A percentile compares a stretch with the other conserved stretches of the same genome.
Evolutionary conservation across 1,140 invertebrate species (phyloP).

Genomic region (Ridgeia piscesae): DNA sequence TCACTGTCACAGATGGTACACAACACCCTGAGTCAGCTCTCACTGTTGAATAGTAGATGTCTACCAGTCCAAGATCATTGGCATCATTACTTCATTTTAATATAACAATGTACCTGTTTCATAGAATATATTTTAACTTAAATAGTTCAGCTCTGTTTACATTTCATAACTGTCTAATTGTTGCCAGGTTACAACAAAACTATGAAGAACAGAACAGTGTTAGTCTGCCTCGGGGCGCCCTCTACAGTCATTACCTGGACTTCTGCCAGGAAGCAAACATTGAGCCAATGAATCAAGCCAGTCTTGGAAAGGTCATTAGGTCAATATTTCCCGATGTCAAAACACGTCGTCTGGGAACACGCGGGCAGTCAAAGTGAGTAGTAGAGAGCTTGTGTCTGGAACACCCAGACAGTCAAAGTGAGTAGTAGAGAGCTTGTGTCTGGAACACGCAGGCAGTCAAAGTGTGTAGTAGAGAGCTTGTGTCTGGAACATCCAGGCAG

Average conservation of each 20-base stretch:
- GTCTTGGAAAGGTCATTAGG: conserved; percentile 8
- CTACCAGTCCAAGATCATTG: no score
- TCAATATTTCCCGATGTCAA: neutral
- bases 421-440: neutral
- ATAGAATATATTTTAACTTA: neutral
- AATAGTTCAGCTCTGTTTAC: neutral
- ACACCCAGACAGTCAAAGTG: neutral
- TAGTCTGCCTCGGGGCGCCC: neutral
- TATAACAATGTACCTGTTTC: no score
- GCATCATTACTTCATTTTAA: no score
- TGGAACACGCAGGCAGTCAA: neutral
- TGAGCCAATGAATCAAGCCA: neutral
- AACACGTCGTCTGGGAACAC: conserved; percentile 17
- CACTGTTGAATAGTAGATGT: no score
- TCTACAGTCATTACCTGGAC: neutral
- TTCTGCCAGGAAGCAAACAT: neutral
- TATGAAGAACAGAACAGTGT: neutral
- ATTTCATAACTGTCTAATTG: neutral
- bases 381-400: neutral
- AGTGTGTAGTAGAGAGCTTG: neutral
- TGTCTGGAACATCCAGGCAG: neutral
- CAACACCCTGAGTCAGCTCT: no score
- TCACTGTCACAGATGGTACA: no score
- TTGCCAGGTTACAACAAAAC: neutral
- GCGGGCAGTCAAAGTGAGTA: conserved; percentile 17